These are phyloP conservation scores for Griposia aprilina DNA, from an alignment of 2,888 invertebrate species.

Conservation along the genomic window DNA sequence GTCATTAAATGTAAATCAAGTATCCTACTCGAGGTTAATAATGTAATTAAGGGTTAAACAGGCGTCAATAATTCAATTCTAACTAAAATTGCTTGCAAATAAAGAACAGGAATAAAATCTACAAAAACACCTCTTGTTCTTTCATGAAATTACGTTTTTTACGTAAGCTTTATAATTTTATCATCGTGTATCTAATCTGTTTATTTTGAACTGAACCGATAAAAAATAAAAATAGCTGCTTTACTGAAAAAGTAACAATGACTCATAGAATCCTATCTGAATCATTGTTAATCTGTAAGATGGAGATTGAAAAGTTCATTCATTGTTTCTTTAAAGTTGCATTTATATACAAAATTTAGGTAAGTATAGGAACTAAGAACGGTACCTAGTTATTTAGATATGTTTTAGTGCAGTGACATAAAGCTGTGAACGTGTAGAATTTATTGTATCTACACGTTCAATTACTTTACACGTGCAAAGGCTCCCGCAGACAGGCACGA, in stretches of 20 bases:
- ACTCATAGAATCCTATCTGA: conserved; percentile 30
- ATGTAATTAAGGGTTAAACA: background rate
- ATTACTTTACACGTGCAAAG: background rate
- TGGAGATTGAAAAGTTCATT: conserved; percentile 19
- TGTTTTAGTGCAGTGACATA: conserved; percentile 4
- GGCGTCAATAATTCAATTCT: background rate
- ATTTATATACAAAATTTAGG: background rate
- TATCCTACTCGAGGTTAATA: conserved; percentile 1
- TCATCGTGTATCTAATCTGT: conserved; percentile 38
- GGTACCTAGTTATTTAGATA: background rate
- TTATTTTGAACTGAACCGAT: conserved; percentile 17
- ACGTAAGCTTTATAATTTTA: conserved; percentile 7
- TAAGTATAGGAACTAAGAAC: too few species aligned
- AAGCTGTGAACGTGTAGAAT: background rate
- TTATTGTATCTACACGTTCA: background rate
- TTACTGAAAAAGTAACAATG: conserved; percentile 33
- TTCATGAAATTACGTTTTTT: background rate
- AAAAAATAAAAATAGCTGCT: conserved; percentile 15
- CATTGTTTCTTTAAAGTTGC: conserved; percentile 7
- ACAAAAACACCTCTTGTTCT: background rate
- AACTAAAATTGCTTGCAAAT: background rate
- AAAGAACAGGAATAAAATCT: conserved; percentile 26
- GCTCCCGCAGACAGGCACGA: too few species aligned
- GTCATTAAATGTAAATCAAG: background rate
- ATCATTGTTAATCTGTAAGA: conserved; percentile 12